Evolutionary conservation across 2,113 vertebrate genomes (phyloP).

Genomic region (Patagioenas fasciata): DNA sequence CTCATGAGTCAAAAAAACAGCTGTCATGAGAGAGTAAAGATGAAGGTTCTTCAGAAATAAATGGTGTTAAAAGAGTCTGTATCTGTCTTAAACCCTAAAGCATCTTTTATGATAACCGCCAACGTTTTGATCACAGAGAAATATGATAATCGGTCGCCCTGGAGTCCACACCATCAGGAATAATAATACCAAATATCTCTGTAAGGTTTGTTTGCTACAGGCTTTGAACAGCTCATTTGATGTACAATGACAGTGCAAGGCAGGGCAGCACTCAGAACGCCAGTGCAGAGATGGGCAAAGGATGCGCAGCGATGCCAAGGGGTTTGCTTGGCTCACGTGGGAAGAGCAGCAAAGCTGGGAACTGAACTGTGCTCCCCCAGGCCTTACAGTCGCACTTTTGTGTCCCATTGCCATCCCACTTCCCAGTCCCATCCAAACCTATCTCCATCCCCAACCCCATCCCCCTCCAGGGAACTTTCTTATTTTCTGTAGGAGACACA

Average conservation of each 20-base stretch:
- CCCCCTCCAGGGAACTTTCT: not conserved
- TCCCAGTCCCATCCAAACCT: too few species aligned
- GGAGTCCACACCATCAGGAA: constrained; percentile 22
- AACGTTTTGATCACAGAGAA: constrained; percentile 53
- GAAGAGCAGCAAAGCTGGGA: not conserved
- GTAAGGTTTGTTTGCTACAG: not conserved
- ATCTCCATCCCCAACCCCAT: too few species aligned
- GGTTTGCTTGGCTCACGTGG: not conserved
- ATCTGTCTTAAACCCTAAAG: constrained; percentile 33
- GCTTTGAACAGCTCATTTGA: not conserved
- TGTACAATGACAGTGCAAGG: not conserved
- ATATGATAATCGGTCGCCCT: not conserved
- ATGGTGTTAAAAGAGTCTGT: constrained; percentile 40
- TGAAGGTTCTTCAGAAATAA: constrained; percentile 50
- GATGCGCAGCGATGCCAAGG: not conserved
- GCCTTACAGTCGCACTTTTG: not conserved
- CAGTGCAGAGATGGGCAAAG: not conserved
- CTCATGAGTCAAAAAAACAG: constrained; percentile 58
- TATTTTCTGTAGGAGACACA: not conserved
- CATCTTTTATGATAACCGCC: constrained; percentile 19
- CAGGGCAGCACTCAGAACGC: not conserved
- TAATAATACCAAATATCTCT: constrained; percentile 8
- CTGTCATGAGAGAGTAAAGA: constrained; percentile 36
- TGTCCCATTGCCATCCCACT: accelerated
- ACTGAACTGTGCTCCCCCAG: not conserved